Percentiles rank a stretch among this genome's conserved stretches.
phyloP scores from a whole-genome alignment of 2,888 invertebrate genomes.

The Oasisia sp. region DNA sequence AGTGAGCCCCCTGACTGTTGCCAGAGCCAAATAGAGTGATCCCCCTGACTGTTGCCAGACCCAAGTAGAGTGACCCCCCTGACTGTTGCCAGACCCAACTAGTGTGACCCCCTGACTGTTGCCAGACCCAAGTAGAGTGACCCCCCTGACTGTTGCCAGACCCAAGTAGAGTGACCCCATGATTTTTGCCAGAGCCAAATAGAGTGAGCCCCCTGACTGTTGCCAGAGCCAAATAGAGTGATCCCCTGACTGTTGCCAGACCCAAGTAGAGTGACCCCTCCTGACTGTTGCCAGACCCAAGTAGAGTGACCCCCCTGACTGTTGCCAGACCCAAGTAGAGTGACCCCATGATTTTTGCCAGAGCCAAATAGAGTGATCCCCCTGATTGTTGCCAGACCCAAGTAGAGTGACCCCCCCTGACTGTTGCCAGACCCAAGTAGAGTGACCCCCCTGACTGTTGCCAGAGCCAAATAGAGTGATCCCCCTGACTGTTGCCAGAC shows the following conservation, averaged over 20 bases:
- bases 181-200: conserved; percentile 46
- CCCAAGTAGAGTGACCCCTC: conserved; percentile 44
- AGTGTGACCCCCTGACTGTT: conserved; percentile 35
- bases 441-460: conserved; percentile 26
- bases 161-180: conserved; percentile 44
- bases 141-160: conserved; percentile 39
- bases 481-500: conserved; percentile 40
- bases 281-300: conserved; percentile 46
- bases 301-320: conserved; percentile 37
- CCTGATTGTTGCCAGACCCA: conserved; percentile 44
- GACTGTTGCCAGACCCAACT: conserved; percentile 46
- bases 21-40: conserved; percentile 50
- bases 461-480: conserved; percentile 51
- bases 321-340: conserved; percentile 50
- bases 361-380: conserved; percentile 47
- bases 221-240: conserved; percentile 50
- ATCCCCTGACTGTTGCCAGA: conserved; percentile 39
- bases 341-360: conserved; percentile 32
- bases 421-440: conserved; percentile 49
- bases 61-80: conserved; percentile 43
- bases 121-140: conserved; percentile 51
- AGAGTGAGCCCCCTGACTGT: conserved; percentile 36
- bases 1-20: conserved; percentile 25
- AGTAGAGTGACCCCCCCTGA: conserved; percentile 41
- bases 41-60: conserved; percentile 40